These are phyloP conservation scores for Spinus pinus DNA, from an alignment of 2,797 vertebrate genomes.

Conservation along the genomic window DNA sequence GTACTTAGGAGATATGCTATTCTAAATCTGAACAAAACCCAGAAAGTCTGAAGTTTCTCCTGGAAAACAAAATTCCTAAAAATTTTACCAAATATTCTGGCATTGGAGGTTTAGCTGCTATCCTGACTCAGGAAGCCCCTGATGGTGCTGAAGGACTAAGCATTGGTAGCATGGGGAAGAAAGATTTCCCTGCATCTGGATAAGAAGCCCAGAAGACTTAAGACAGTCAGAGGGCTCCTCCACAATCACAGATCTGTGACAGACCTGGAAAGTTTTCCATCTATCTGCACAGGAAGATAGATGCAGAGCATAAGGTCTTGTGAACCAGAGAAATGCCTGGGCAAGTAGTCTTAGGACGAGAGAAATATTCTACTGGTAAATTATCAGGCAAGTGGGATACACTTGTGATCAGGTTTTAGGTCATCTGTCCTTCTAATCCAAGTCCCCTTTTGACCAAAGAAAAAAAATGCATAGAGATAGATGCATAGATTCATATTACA, in stretches of 20 bases:
- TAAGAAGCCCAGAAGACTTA: neutral
- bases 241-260: neutral
- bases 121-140: neutral
- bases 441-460: neutral
- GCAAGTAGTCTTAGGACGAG: neutral
- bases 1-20: neutral
- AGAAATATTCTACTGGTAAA: neutral
- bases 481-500: neutral
- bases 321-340: neutral
- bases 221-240: neutral
- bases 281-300: neutral
- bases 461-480: neutral
- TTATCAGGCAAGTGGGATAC: neutral
- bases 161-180: neutral
- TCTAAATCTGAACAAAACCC: neutral
- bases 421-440: neutral
- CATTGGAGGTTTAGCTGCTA: neutral
- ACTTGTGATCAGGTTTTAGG: neutral
- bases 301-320: neutral
- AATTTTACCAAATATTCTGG: neutral
- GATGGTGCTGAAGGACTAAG: neutral
- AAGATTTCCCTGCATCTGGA: neutral
- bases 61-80: neutral
- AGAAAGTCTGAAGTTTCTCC: neutral
- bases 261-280: neutral